phyloP scores from a whole-genome alignment of 2,888 invertebrate genomes.

The Chloromyia formosa region DNA sequence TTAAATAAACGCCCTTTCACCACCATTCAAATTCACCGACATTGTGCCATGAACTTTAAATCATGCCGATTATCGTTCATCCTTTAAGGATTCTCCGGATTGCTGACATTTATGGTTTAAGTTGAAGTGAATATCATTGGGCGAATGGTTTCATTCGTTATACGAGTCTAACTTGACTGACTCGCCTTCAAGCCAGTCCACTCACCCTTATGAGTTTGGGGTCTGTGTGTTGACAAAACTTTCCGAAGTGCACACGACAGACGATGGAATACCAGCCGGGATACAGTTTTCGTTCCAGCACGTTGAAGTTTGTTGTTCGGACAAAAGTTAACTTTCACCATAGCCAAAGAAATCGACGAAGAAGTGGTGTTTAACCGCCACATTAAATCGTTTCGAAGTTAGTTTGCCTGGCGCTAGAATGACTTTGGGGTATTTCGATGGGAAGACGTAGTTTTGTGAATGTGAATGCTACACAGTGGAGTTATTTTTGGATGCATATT shows the following conservation, averaged over 20 bases:
- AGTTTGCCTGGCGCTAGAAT: slow-evolving; percentile 5
- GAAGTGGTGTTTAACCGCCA: slow-evolving; percentile 37
- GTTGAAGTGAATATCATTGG: slow-evolving; percentile 12
- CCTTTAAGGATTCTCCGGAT: slow-evolving; percentile 20
- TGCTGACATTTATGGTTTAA: slow-evolving; percentile 25
- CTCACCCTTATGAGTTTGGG: slow-evolving; percentile 19
- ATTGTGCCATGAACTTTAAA: not conserved
- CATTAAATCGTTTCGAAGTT: slow-evolving; percentile 35
- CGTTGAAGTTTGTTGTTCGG: slow-evolving; percentile 26
- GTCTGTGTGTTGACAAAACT: slow-evolving; percentile 41
- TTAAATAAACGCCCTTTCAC: no score
- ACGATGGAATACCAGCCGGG: not conserved
- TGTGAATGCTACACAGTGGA: not conserved
- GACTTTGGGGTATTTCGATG: not conserved
- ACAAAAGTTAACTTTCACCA: slow-evolving; percentile 30
- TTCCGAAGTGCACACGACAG: slow-evolving; percentile 10
- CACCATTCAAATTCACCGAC: no score
- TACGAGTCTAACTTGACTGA: slow-evolving; percentile 5
- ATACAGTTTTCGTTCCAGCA: slow-evolving; percentile 30
- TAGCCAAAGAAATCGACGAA: slow-evolving; percentile 17
- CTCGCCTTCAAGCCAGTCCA: slow-evolving; percentile 6
- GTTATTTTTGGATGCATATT: not conserved
- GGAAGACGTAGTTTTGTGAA: not conserved
- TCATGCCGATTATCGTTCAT: slow-evolving; percentile 11
- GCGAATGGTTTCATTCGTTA: slow-evolving; percentile 22